Evolutionary conservation across 2,113 vertebrate species (phyloP), one percentile per base, ranked within the genome.

Genomic region (Monarcha castaneiventris): DNA sequence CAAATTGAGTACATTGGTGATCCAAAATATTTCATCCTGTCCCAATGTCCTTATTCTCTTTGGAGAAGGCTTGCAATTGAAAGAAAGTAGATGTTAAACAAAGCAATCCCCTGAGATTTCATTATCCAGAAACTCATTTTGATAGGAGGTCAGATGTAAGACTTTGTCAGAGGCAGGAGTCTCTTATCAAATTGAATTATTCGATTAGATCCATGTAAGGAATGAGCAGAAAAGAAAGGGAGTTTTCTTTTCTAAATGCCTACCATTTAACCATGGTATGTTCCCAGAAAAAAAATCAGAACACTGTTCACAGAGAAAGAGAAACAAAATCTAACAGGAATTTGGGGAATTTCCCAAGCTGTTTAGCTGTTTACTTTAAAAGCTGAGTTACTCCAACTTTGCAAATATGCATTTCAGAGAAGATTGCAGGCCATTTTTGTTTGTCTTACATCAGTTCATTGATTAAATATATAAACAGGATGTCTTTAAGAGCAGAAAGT

Each of bases 401-500:
- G 41, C 46, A 68, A 86, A 75, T 23, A 27, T 9, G 30, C 54
- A 78, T 86, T 56, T 94, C 16, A 67, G 30, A 87, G 59, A 84
- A 69, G 46, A 79, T 16, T 80, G 54, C 35, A 80, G 58, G 49
- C 43, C 84, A 30, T 46, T 89, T 94, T 78, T 89, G 37, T 23
- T 89, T 94, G 89, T 94, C 41, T 59, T 84, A 64, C 84, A 86
- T 90, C 92, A 92, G 83, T 87, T 95, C 64, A 94, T 82, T 96
- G 84, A 95, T 95, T 94, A 95, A 97, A 90, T 96, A 92, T 96
- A 97, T 96, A 97, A 96, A 97, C 93, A 97, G 97, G 97, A 97
- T 97, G 92, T 94, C 97, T 98, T 96, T 98, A 97, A 97, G 96
- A 97, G 97, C 96, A 92, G 97, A 97, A 97, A 92, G 92, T 69